Conservation (phyloP, 2,797 vertebrate species). For the Chiroxiphia lanceolata region DNA sequence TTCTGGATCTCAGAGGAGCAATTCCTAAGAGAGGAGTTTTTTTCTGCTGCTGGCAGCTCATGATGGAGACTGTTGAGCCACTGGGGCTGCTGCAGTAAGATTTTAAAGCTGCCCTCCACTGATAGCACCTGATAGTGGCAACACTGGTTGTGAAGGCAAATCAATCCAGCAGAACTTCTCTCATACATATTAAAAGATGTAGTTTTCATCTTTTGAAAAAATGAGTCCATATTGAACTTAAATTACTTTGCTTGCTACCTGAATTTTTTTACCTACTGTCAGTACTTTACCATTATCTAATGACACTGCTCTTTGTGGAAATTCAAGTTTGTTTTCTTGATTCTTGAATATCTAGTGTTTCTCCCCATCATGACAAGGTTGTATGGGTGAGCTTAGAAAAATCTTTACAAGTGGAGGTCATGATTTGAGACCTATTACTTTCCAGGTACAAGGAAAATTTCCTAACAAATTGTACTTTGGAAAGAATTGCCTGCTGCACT, state of each 20-base stretch:
- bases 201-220: background rate
- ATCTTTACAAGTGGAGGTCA: background rate
- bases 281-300: background rate
- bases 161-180: background rate
- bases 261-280: background rate
- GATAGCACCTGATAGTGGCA: background rate
- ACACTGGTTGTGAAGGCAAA: background rate
- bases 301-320: background rate
- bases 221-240: background rate
- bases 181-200: background rate
- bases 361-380: background rate
- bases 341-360: background rate
- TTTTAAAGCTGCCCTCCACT: background rate
- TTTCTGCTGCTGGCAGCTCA: background rate
- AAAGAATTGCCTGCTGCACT: background rate
- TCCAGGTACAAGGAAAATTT: background rate
- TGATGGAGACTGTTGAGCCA: background rate
- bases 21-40: background rate
- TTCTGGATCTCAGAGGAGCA: background rate
- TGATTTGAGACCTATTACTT: background rate
- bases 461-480: background rate
- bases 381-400: background rate
- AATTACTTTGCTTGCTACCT: background rate
- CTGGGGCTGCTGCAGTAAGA: background rate
- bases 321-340: background rate